Conservation (phyloP, 2,888 invertebrate species). For the Bellardia pandia region DNA sequence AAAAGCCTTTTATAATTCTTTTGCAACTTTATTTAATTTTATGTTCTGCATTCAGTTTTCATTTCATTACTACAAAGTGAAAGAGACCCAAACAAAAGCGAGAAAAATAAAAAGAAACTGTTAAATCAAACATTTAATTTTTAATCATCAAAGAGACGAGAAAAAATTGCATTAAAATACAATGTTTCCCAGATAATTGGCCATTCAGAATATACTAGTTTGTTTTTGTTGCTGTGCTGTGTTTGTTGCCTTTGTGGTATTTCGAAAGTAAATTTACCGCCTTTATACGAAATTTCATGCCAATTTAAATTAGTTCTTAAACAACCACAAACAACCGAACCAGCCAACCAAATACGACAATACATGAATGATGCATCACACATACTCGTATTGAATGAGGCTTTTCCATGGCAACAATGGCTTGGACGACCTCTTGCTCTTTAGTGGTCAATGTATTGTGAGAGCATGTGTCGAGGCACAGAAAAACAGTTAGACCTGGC, state of each 20-base stretch:
- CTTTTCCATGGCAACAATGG: conserved; percentile 16
- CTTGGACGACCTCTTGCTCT: conserved; percentile 61
- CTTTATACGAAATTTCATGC: conserved; percentile 58
- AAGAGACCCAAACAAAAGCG: not conserved
- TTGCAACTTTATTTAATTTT: not conserved
- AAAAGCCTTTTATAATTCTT: conserved; percentile 8
- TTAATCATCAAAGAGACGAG: conserved; percentile 51
- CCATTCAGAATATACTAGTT: not conserved
- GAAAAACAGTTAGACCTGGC: conserved; percentile 28
- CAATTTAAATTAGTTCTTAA: conserved; percentile 67
- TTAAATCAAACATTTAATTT: conserved; percentile 66
- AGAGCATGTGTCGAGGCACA: not conserved
- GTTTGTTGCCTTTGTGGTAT: not conserved
- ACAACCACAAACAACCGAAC: conserved; percentile 23
- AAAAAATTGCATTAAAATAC: not conserved
- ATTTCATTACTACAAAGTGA: conserved; percentile 8
- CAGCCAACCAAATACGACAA: conserved; percentile 4
- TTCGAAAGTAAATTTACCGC: conserved; percentile 59
- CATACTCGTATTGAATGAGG: conserved; percentile 1
- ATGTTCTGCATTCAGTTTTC: conserved; percentile 10
- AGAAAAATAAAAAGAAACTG: conserved; percentile 35
- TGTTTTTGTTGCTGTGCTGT: not conserved
- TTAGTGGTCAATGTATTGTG: conserved; percentile 17
- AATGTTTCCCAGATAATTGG: not conserved
- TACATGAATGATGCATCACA: not conserved